phyloP scores from a whole-genome alignment of 1,140 invertebrate species.

The Drosophila kepulauana region DNA sequence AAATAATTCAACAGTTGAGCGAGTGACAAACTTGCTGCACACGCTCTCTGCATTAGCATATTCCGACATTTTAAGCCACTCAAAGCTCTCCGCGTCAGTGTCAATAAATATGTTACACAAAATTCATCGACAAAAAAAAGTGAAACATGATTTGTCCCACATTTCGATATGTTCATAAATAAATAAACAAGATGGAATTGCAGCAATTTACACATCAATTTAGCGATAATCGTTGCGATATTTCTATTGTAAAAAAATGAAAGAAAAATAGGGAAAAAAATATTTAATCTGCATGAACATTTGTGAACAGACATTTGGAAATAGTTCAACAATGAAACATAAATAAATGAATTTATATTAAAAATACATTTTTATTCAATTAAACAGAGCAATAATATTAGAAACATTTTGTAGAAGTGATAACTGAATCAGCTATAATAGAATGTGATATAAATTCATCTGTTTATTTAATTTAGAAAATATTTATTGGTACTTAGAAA shows the following conservation, averaged over 20 bases:
- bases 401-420: no score
- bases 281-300: neutral
- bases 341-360: neutral
- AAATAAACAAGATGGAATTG: neutral
- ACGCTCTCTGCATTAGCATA: neutral
- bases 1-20: slow-evolving; percentile 16
- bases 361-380: no score
- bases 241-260: neutral
- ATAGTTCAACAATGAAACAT: no score
- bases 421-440: no score
- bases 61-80: slow-evolving; percentile 6
- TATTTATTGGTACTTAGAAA: no score
- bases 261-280: neutral
- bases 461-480: no score
- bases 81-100: neutral
- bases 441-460: no score
- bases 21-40: slow-evolving; percentile 10
- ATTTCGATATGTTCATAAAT: neutral
- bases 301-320: no score
- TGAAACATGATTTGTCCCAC: neutral
- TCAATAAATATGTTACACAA: neutral
- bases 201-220: slow-evolving; percentile 2
- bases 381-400: no score
- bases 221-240: neutral
- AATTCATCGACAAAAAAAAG: neutral